Evolutionary conservation across 2,888 invertebrate genomes (phyloP).

Genomic region (Drosophila nigritarsus): DNA sequence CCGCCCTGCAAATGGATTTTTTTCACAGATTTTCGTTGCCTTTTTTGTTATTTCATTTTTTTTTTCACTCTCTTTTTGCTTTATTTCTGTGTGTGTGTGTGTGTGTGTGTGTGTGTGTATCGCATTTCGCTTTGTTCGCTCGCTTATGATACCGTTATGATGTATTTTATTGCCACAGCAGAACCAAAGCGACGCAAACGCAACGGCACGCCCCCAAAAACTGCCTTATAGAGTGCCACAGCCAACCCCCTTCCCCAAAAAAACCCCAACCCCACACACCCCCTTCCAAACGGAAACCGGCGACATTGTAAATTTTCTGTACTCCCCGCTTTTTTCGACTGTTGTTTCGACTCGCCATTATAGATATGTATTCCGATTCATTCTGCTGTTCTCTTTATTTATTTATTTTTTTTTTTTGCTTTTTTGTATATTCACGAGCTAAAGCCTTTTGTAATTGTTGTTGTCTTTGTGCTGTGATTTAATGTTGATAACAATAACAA

Average conservation of each 20-base stretch:
- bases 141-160: slow-evolving; percentile 82
- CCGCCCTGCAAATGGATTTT: slow-evolving; percentile 77
- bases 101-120: slow-evolving; percentile 57
- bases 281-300: slow-evolving; percentile 70
- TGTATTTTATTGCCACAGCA: slow-evolving; percentile 81
- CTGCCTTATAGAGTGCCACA: slow-evolving; percentile 25
- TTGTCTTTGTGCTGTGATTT: slow-evolving; percentile 78
- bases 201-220: slow-evolving; percentile 50
- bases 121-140: slow-evolving; percentile 78
- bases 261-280: background rate
- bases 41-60: slow-evolving; percentile 48
- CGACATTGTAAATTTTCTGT: slow-evolving; percentile 80
- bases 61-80: slow-evolving; percentile 21
- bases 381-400: slow-evolving; percentile 32
- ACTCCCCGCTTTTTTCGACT: slow-evolving; percentile 27
- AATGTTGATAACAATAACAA: slow-evolving; percentile 80
- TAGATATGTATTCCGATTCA: slow-evolving; percentile 61
- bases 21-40: slow-evolving; percentile 79
- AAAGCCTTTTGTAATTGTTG: slow-evolving; percentile 76
- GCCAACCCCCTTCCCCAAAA: background rate
- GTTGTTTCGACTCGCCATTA: slow-evolving; percentile 42
- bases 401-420: background rate
- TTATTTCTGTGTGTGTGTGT: slow-evolving; percentile 31
- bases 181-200: slow-evolving; percentile 67
- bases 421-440: slow-evolving; percentile 34